Evolutionary conservation across 2,797 vertebrate genomes (phyloP), one percentile per base, ranked within the genome.

Genomic region (Oryzias sinensis): DNA sequence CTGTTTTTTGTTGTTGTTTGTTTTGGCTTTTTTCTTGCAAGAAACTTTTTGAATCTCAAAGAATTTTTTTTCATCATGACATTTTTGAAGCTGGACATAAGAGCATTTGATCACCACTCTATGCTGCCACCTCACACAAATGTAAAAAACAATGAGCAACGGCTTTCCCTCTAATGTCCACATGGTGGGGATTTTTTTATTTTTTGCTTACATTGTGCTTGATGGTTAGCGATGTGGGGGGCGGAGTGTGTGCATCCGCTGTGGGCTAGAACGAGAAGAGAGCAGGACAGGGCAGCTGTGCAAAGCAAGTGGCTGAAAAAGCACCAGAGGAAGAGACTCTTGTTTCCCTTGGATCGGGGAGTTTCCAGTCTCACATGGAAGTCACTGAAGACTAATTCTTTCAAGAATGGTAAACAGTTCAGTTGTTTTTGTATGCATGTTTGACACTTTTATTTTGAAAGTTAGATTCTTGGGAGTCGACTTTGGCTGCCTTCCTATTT

Each of bases 301-400:
- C 58, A 70, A 45, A 86, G 63, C 72, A 66, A 79, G 49, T 63
- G 51, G 29, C 79, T 85, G 75, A 75, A 84, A 86, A 58, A 88
- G 84, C 80, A 82, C 46, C 15, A 49, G 75, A 82, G 74, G 85
- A 82, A 79, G 70, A 67, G 55, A 81, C 59, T 25, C 51, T 33
- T 27, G 59, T 70, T 79, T 70, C 70, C 77, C 41, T 66, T 54
- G 22, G 44, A 66, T 41, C 62, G 37, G 64, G 72, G 81, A 74
- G 76, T 80, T 83, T 80, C 74, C 70, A 72, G 44, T 67, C 46
- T 69, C 40, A 54, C 60, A 65, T 83, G 76, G 74, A 82, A 68
- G 70, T 72, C 54, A 48, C 44, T 76, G 62, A 64, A 59, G 57
- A 50, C 49, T 37, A 42, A 47, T 44, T 69, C 14, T 52, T 14